Base-by-base conservation (phyloP, 2,113 vertebrate species). In the Taurulus bubalis region DNA sequence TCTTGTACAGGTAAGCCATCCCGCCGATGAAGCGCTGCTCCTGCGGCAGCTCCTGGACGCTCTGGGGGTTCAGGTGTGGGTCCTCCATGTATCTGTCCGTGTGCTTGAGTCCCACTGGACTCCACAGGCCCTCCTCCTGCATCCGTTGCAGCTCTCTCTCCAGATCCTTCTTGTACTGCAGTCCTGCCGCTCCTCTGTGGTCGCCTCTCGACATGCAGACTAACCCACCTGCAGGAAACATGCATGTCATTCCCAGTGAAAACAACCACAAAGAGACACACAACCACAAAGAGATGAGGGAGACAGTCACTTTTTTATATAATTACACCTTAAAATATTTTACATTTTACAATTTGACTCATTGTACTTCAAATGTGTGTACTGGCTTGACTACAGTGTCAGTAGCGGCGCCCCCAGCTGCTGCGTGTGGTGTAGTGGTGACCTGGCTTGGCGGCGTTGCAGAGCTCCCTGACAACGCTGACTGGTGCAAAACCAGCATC, bases 81-180 rank as follows among this genome's bases (percentile, higher is more conserved):
- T 62, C 12, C 6, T 62, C 20, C 72, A 85, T 79, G 67, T 83
- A 83, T 30, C 6, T 26, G 30, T 73, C 40, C 1, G 1, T 6
- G 4, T 16, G 6, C 6, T 11, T 14, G 28, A 36, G 2, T 0
- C 34, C 67, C 0, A 70, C 66, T 0, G 0, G 55, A 4, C 6
- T 81, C 87, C 80, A 89, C 65, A 89, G 80, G 1, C 71, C 77
- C 30, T 81, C 74, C 4, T 79, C 74, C 77, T 82, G 66, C 84
- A 89, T 86, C 80, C 42, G 77, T 55, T 59, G 53, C 60, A 86
- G 65, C 87, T 84, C 80, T 6, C 1, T 0, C 53, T 86, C 47
- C 87, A 89, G 36, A 0, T 28, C 9, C 53, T 7, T 0, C 22
- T 9, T 65, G 70, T 68, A 84, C 1, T 11, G 0, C 0, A 3